Evolutionary conservation across 2,888 invertebrate genomes (phyloP), one percentile per base, ranked within the genome.

Genomic region (Yponomeuta plumbellus): DNA sequence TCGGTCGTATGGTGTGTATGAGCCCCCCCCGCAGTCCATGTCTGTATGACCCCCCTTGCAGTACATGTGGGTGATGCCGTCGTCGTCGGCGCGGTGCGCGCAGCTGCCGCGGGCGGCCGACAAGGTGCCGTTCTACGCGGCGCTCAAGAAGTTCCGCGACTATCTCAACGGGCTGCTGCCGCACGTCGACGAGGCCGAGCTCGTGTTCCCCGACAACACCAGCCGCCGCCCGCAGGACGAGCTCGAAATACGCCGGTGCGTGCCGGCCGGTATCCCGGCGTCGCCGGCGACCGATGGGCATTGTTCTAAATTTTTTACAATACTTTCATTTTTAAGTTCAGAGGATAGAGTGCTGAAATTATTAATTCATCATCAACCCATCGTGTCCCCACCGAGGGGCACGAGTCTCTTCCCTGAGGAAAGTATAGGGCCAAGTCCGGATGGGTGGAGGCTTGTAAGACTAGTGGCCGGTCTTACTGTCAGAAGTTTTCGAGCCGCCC

Each of bases 51-150:
- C 3, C 17, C 44, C 61, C 21, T 61, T 92, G 17, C 92, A 98
- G 98, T 96, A 97, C 85, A 97, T 98, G 93, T 99, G 97, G 97
- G 99, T 99, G 81, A 98, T 99, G 98, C 99, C 99, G 71, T 99
- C 98, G 66, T 98, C 98, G 65, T 98, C 98, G 80, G 98, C 99
- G 65, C 94, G 99, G 66, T 99, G 98, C 92, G 98, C 99, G 57
- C 98, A 99, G 86, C 92, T 99, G 74, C 99, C 99, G n/a, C 94
- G 98, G 74, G 98, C 98, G 22, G 97, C 97, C 0, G 99, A 99
- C 92, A 99, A 99, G 92, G 97, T 99, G 69, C 99, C 99, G 71
- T 99, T 98, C 92, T 99, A 98, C 92, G 95, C 96, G 69, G 98
- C 98, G 66, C 93, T 99, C 62, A 98, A 97, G 86, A 98, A 98